Evolutionary conservation across 2,113 vertebrate genomes (phyloP).

Genomic region (Phalacrocorax aristotelis): DNA sequence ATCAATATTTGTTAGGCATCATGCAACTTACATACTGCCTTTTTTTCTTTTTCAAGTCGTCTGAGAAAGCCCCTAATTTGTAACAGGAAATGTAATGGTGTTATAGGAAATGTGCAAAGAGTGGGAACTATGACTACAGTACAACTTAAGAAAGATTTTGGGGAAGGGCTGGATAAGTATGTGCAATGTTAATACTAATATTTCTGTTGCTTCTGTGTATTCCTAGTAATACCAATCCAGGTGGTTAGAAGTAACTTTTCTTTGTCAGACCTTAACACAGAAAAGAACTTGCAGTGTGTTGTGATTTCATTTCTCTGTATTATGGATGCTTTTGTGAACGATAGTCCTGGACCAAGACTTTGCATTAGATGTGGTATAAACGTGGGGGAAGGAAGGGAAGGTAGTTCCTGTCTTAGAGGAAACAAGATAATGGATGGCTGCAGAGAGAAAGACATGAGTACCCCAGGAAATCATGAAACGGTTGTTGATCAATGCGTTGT

Average conservation of each 20-base stretch:
- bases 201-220: not conserved
- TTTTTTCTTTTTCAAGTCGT: not conserved
- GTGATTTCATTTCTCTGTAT: not conserved
- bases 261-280: not conserved
- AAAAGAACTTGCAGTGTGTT: not conserved
- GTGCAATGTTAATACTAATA: not conserved
- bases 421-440: not conserved
- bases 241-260: not conserved
- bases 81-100: not conserved
- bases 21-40: not conserved
- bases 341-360: not conserved
- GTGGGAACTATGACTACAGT: not conserved
- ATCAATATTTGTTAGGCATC: not conserved
- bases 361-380: not conserved
- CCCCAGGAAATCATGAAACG: not conserved
- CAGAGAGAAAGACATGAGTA: not conserved
- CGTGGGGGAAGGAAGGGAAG: not conserved
- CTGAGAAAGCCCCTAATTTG: not conserved
- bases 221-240: not conserved
- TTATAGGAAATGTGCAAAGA: not conserved
- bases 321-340: not conserved
- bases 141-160: not conserved
- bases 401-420: not conserved
- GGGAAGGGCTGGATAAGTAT: not conserved
- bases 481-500: not conserved